phyloP scores from a whole-genome alignment of 2,113 vertebrate genomes.

The Holacanthus passer region DNA sequence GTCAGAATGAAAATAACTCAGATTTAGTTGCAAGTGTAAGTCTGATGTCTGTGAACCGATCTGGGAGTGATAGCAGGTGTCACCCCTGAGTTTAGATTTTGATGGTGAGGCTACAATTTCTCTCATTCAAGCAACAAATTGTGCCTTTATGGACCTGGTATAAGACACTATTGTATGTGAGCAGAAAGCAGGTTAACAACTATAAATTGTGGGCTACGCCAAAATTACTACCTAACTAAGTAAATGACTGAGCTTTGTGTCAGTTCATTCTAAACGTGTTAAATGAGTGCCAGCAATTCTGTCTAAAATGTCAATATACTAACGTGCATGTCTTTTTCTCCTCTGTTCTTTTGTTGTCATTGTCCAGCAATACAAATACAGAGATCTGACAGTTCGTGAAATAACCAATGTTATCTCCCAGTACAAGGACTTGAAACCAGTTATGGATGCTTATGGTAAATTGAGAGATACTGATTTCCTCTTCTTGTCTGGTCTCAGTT shows the following conservation, averaged over 20 bases:
- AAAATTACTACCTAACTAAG: not conserved
- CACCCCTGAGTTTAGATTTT: not conserved
- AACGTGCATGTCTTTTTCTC: not conserved
- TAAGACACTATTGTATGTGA: not conserved
- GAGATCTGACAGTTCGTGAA: constrained; percentile 95
- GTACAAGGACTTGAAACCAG: constrained; percentile 98
- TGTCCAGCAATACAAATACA: constrained; percentile 95
- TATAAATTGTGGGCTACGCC: not conserved
- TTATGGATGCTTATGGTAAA: constrained; percentile 96
- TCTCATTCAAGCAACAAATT: not conserved
- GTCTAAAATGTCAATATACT: not conserved
- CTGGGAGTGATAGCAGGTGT: not conserved
- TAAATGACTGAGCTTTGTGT: not conserved
- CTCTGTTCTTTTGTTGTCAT: constrained; percentile 40
- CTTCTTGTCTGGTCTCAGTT: not conserved
- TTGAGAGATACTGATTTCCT: not conserved
- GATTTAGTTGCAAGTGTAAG: not conserved
- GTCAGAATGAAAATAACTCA: not conserved
- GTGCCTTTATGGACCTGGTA: not conserved
- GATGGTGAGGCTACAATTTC: not conserved
- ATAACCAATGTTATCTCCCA: constrained; percentile 92
- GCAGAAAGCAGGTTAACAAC: not conserved
- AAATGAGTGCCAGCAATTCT: not conserved
- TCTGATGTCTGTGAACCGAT: not conserved
- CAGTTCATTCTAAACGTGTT: not conserved